Conservation (phyloP, 2,113 vertebrate genomes). For the Ceratotherium simum region DNA sequence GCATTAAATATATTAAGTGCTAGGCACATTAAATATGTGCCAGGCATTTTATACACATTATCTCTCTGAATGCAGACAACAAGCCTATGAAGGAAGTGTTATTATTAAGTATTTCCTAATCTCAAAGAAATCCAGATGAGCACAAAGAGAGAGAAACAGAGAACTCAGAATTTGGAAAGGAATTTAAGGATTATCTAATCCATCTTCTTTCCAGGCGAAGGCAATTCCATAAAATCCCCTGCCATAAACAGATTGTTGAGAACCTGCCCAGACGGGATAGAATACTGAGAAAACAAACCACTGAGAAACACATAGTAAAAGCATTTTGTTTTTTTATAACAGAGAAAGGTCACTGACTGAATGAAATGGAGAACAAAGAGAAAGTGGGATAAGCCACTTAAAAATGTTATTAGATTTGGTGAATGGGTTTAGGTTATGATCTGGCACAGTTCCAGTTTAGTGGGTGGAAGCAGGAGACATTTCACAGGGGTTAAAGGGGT, state of each 20-base stretch:
- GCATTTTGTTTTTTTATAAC: not conserved
- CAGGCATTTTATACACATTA: not conserved
- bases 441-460: not conserved
- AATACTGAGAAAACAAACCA: not conserved
- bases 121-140: not conserved
- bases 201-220: not conserved
- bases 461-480: not conserved
- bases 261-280: not conserved
- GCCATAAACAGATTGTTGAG: not conserved
- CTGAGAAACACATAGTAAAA: not conserved
- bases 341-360: not conserved
- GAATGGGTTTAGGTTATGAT: not conserved
- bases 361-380: not conserved
- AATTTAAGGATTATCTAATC: not conserved
- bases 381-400: not conserved
- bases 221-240: not conserved
- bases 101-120: not conserved
- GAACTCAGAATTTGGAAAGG: not conserved
- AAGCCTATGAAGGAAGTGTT: not conserved
- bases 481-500: not conserved
- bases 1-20: no score
- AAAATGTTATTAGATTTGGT: constrained; percentile 8
- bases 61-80: not conserved
- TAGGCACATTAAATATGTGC: not conserved
- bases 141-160: not conserved